phyloP scores from a whole-genome alignment of 37 sponge, comb jelly and placozoan species.

The Ephydatia muelleri region DNA sequence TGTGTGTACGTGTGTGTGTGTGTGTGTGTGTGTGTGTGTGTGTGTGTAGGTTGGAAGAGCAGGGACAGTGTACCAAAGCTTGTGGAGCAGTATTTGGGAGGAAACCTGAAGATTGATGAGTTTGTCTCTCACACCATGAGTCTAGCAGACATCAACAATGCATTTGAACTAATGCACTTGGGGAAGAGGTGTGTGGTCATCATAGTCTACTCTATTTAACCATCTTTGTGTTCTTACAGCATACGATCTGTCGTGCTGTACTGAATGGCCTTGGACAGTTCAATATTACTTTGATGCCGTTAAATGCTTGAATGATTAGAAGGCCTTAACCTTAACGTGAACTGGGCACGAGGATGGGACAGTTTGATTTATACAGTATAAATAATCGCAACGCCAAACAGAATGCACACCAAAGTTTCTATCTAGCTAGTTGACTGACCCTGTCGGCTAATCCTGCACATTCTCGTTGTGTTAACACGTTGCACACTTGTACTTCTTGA shows the following conservation, averaged over 20 bases:
- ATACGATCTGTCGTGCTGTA: background rate
- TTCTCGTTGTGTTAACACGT: no score
- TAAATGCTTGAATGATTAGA: no score
- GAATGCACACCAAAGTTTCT: no score
- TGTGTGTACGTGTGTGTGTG: constrained; percentile 15
- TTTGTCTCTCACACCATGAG: constrained; percentile 83
- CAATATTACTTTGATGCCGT: background rate
- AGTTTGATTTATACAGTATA: no score
- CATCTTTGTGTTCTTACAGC: background rate
- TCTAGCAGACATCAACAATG: constrained; percentile 84
- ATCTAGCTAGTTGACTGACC: no score
- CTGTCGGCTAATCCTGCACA: no score
- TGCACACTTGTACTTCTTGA: no score
- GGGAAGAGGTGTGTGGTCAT: constrained; percentile 80
- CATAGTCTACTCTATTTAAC: no score
- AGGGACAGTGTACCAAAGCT: constrained; percentile 92
- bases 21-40: background rate
- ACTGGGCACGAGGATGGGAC: no score
- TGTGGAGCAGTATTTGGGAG: constrained; percentile 86
- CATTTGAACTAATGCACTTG: constrained; percentile 92
- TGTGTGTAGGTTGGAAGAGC: constrained; percentile 94
- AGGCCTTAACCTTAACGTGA: no score
- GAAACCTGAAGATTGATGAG: constrained; percentile 91
- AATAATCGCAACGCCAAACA: no score
- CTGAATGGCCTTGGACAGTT: background rate